Conservation (phyloP, 2,797 vertebrate genomes). For the Esox lucius region DNA sequence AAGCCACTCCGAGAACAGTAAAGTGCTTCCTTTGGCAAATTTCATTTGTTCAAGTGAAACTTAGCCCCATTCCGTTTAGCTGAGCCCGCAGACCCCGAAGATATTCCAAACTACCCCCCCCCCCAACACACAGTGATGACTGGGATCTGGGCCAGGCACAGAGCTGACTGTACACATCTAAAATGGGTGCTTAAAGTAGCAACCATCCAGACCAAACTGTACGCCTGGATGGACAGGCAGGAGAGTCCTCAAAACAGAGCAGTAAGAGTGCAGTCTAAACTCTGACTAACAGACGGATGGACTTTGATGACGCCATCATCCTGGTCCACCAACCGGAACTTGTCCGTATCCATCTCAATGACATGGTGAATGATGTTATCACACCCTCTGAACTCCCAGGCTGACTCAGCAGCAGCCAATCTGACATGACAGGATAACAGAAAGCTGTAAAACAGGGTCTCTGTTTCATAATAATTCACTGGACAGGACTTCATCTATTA, state of each 20-base stretch:
- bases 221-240: background rate
- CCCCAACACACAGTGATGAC: constrained; percentile 32
- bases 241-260: background rate
- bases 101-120: constrained; percentile 6
- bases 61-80: constrained; percentile 50
- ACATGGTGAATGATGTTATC: constrained; percentile 39
- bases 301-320: constrained; percentile 11
- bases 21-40: background rate
- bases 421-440: constrained; percentile 19
- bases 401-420: background rate
- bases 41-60: background rate
- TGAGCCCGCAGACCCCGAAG: constrained; percentile 52
- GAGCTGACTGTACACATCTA: constrained; percentile 43
- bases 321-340: constrained; percentile 16
- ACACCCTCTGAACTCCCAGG: constrained; percentile 38
- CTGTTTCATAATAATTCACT: constrained; percentile 15
- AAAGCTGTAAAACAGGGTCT: constrained; percentile 14
- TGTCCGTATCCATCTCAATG: constrained; percentile 24
- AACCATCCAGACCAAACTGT: constrained; percentile 34
- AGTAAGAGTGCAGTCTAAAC: background rate
- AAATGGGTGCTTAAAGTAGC: constrained; percentile 11
- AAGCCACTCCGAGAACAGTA: background rate
- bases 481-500: constrained; percentile 1
- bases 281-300: constrained; percentile 6
- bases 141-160: constrained; percentile 52